phyloP scores from a whole-genome alignment of 2,797 vertebrate species.

The Tenualosa thibaudeaui region DNA sequence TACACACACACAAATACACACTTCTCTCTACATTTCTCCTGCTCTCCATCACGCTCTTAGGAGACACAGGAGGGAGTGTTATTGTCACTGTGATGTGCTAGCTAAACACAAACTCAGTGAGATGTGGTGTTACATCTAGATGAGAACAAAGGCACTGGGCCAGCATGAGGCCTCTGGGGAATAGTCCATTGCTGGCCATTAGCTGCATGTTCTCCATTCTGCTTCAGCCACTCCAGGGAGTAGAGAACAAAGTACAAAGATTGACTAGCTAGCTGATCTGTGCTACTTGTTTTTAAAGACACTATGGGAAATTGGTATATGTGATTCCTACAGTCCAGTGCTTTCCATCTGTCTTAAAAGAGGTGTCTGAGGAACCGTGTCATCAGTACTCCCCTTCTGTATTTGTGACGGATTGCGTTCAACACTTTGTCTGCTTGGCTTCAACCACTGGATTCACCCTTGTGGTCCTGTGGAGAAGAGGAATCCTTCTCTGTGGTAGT shows the following conservation, averaged over 20 bases:
- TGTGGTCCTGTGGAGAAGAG: background rate
- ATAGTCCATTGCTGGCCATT: background rate
- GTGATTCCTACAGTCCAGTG: conserved; percentile 30
- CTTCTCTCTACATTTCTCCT: conserved; percentile 49
- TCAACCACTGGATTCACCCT: background rate
- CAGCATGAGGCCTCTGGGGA: background rate
- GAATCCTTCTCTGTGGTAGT: background rate
- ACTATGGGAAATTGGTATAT: conserved; percentile 44
- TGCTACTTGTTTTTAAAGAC: conserved; percentile 32
- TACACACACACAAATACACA: background rate
- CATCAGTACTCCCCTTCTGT: background rate
- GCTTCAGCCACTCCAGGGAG: background rate
- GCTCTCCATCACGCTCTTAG: conserved; percentile 43
- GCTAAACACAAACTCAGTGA: conserved; percentile 25
- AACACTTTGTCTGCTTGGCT: background rate
- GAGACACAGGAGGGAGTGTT: conserved; percentile 39
- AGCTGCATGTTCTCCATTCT: background rate
- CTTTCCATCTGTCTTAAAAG: conserved; percentile 29
- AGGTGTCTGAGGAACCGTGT: background rate
- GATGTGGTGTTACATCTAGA: conserved; percentile 36
- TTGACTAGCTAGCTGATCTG: conserved; percentile 41
- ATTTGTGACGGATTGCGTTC: conserved; percentile 8
- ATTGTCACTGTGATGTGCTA: conserved; percentile 42
- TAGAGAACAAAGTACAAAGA: conserved; percentile 45
- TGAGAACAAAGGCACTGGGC: background rate